A percentile compares a stretch with the other conserved stretches of the same genome.
phyloP scores from a whole-genome alignment of 1,140 invertebrate genomes.

The Drosophila malerkotliana region DNA sequence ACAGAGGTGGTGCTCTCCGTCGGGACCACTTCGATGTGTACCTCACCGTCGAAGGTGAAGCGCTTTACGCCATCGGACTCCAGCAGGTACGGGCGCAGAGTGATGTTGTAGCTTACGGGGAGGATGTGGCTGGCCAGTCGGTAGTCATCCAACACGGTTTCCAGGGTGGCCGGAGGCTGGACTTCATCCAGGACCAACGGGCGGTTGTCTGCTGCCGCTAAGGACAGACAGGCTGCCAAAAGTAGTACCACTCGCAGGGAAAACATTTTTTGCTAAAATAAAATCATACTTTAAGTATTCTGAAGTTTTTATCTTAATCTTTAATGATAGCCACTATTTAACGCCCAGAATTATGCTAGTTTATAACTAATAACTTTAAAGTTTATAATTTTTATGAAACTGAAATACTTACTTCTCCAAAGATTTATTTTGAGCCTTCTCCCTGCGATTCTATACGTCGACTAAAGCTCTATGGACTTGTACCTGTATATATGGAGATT shows the following conservation, averaged over 20 bases:
- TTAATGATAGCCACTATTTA: too few species aligned
- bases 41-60: conserved; percentile 87
- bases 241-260: conserved; percentile 49
- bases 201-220: conserved; percentile 30
- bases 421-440: conserved; percentile 14
- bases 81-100: conserved; percentile 86
- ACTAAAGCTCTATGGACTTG: conserved; percentile 39
- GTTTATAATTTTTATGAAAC: too few species aligned
- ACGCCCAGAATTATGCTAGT: too few species aligned
- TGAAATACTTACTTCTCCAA: conserved; percentile 20
- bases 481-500: conserved; percentile 50
- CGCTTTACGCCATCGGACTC: conserved; percentile 84
- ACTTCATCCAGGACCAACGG: conserved; percentile 19
- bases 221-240: conserved; percentile 49
- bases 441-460: conserved; percentile 40
- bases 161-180: conserved; percentile 33
- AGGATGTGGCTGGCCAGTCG: conserved; percentile 50
- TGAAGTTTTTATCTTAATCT: too few species aligned
- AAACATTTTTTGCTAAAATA: conserved; percentile 34
- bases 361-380: too few species aligned
- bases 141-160: conserved; percentile 43
- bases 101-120: conserved; percentile 88
- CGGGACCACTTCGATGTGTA: conserved; percentile 85
- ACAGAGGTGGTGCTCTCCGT: conserved; percentile 80
- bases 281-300: too few species aligned